Percentiles rank a stretch among this genome's conserved stretches.
Evolutionary conservation across 2,113 vertebrate species (phyloP).

Genomic region (Tonatia bakeri): DNA sequence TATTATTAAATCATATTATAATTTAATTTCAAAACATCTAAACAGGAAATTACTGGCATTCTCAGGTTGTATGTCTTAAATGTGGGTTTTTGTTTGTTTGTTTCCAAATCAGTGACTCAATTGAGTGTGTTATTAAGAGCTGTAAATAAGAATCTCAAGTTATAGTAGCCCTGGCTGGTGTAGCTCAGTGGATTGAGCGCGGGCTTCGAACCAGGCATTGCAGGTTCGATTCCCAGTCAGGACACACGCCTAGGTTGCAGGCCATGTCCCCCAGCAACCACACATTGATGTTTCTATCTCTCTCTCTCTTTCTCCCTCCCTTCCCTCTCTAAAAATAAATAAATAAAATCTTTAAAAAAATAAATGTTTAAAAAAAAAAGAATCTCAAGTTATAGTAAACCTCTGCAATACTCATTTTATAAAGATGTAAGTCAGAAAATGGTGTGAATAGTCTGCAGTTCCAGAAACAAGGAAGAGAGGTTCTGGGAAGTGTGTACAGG

Average conservation of each 20-base stretch:
- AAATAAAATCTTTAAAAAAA: no score
- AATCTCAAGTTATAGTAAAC: neutral
- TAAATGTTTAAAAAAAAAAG: no score
- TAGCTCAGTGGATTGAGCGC: no score
- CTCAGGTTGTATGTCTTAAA: neutral
- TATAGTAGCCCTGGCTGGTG: no score
- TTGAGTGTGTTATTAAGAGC: neutral
- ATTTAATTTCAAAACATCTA: conserved; percentile 35
- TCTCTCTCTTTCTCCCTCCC: no score
- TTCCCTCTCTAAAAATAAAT: no score
- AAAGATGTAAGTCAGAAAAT: neutral
- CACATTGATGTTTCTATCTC: no score
- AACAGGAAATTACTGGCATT: neutral
- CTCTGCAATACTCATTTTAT: neutral
- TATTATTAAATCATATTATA: neutral
- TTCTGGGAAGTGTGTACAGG: no score
- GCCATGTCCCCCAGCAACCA: no score
- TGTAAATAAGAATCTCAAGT: conserved; percentile 18
- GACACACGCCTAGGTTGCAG: no score
- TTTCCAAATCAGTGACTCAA: conserved; percentile 1
- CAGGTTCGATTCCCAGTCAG: no score
- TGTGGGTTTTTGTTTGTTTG: neutral
- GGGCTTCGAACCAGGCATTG: no score
- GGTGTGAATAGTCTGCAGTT: neutral
- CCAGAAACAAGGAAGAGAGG: neutral